These are phyloP conservation scores for Yponomeuta cagnagella DNA, from an alignment of 2,888 invertebrate species.

Conservation along the genomic window DNA sequence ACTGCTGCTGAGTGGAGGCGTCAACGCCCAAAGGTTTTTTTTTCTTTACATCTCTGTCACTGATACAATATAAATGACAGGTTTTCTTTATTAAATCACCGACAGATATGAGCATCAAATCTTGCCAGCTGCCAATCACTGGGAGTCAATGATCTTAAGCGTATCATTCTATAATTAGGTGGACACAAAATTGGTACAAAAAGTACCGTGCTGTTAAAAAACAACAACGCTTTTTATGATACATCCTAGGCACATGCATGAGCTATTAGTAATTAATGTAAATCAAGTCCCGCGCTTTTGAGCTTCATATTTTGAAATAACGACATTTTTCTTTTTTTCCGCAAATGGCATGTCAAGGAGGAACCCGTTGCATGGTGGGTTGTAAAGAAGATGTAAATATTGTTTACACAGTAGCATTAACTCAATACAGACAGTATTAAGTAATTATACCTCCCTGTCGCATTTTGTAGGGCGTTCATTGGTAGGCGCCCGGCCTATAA, in stretches of 20 bases:
- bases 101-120: background rate
- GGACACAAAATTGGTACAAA: background rate
- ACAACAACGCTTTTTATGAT: background rate
- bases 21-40: background rate
- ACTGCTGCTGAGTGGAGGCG: conserved; percentile 1
- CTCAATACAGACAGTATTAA: background rate
- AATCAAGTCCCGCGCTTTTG: background rate
- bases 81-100: conserved; percentile 6
- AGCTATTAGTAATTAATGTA: background rate
- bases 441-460: background rate
- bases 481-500: background rate
- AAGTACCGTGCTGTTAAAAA: background rate
- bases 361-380: background rate
- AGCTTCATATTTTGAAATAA: background rate
- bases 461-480: background rate
- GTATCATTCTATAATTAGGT: conserved; percentile 7
- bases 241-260: background rate
- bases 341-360: background rate
- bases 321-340: background rate
- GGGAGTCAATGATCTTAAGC: conserved; percentile 5
- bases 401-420: background rate
- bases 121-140: conserved; percentile 6
- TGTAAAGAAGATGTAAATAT: background rate
- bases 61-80: background rate
- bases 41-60: background rate